Conservation (phyloP, 2,797 vertebrate species). For the Lepidocolaptes lacrymiger region DNA sequence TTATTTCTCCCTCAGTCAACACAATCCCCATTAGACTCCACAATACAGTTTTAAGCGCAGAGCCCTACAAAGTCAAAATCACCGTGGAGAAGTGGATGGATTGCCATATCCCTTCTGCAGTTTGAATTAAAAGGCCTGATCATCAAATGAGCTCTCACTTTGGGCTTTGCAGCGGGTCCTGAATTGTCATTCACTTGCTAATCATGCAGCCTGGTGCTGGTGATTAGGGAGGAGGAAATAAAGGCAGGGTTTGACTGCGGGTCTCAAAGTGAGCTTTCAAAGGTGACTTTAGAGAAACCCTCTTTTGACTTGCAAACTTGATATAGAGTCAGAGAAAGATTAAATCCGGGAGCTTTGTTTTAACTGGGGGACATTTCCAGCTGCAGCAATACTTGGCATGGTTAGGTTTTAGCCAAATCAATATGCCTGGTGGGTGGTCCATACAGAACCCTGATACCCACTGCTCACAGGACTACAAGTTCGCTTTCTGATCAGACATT, state of each 20-base stretch:
- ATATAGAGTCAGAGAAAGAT: background rate
- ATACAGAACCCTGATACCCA: background rate
- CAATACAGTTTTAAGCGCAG: background rate
- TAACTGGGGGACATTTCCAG: background rate
- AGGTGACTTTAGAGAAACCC: background rate
- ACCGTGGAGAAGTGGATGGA: background rate
- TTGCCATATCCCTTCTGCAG: background rate
- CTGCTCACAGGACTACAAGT: background rate
- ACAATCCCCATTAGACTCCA: background rate
- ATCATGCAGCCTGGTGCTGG: conserved; percentile 10
- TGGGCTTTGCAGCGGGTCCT: background rate
- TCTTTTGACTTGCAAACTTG: conserved; percentile 24
- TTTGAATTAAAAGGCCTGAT: background rate
- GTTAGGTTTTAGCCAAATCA: background rate
- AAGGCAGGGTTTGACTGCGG: background rate
- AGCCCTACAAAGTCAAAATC: background rate
- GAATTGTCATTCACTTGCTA: conserved; percentile 27
- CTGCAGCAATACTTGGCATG: background rate
- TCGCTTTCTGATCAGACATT: background rate
- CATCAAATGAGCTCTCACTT: background rate
- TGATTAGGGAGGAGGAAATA: conserved; percentile 43
- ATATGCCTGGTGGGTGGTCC: background rate
- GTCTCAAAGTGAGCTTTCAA: conserved; percentile 33
- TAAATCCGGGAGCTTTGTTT: conserved; percentile 35
- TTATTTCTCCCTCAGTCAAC: background rate